Evolutionary conservation across 2,888 invertebrate genomes (phyloP).

Genomic region (Leucophenga maculata): DNA sequence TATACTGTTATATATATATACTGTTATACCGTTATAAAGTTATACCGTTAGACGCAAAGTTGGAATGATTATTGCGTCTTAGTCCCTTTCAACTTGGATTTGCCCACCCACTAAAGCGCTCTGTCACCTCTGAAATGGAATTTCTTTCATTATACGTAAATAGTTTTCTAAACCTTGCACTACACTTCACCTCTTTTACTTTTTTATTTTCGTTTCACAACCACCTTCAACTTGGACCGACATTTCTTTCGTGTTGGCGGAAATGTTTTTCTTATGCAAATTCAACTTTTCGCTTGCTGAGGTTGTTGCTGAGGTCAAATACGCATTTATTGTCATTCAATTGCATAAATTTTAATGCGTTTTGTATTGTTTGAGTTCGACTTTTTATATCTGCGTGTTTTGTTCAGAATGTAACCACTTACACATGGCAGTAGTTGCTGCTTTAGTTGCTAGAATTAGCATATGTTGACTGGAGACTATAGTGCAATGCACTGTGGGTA

Average conservation of each 20-base stretch:
- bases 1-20: too few relatives aligned
- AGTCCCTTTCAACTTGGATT: too few relatives aligned
- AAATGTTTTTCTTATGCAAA: constrained; percentile 54
- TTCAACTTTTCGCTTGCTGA: constrained; percentile 43
- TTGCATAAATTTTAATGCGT: constrained; percentile 23
- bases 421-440: background rate
- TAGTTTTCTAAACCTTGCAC: constrained; percentile 3
- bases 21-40: too few relatives aligned
- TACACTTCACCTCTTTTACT: background rate
- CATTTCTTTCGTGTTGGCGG: constrained; percentile 51
- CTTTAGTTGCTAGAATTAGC: constrained; percentile 22
- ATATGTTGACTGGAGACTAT: background rate
- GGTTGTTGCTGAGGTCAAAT: constrained; percentile 48
- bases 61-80: too few relatives aligned
- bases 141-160: background rate
- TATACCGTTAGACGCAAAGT: too few relatives aligned
- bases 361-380: background rate
- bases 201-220: background rate
- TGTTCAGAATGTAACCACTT: too few relatives aligned
- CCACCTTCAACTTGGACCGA: constrained; percentile 34
- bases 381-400: too few relatives aligned
- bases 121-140: background rate
- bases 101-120: background rate
- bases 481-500: background rate
- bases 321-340: constrained; percentile 51